Conservation (phyloP, 2,888 invertebrate genomes). For the Chalcis sispes region DNA sequence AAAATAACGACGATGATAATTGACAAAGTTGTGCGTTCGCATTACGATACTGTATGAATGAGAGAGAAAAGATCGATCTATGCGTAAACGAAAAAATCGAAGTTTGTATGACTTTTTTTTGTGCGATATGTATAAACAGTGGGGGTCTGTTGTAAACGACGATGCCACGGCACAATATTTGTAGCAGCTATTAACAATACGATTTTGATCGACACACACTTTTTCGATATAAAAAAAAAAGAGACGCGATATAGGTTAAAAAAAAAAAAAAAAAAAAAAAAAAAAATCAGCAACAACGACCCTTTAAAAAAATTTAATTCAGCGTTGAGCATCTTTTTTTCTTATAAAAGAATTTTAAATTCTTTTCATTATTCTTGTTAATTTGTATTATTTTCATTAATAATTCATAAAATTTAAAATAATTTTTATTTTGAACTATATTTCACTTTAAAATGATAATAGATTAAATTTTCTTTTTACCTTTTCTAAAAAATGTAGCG, state of each 20-base stretch:
- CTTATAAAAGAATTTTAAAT: background rate
- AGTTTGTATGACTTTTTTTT: conserved; percentile 48
- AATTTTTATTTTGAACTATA: too few species aligned
- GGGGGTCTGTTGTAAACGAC: conserved; percentile 9
- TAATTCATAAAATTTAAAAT: too few species aligned
- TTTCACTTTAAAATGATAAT: too few species aligned
- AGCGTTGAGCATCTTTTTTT: conserved; percentile 46
- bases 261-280: background rate
- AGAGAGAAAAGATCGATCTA: background rate
- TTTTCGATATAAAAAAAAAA: conserved; percentile 27
- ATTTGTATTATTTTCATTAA: too few species aligned
- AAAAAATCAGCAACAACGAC: background rate
- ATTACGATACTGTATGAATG: conserved; percentile 19
- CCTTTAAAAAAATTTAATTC: conserved; percentile 3
- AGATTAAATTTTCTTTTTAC: too few species aligned
- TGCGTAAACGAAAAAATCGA: conserved; percentile 23
- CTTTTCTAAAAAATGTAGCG: too few species aligned
- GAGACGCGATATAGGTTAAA: conserved; percentile 1
- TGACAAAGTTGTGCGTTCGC: conserved; percentile 41
- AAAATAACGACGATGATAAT: background rate
- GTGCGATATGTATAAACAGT: conserved; percentile 55
- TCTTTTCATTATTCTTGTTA: background rate
- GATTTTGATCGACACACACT: conserved; percentile 29
- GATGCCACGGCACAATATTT: conserved; percentile 35
- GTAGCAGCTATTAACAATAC: conserved; percentile 42